Conservation (phyloP, 2,113 vertebrate genomes). For the Corapipo altera region DNA sequence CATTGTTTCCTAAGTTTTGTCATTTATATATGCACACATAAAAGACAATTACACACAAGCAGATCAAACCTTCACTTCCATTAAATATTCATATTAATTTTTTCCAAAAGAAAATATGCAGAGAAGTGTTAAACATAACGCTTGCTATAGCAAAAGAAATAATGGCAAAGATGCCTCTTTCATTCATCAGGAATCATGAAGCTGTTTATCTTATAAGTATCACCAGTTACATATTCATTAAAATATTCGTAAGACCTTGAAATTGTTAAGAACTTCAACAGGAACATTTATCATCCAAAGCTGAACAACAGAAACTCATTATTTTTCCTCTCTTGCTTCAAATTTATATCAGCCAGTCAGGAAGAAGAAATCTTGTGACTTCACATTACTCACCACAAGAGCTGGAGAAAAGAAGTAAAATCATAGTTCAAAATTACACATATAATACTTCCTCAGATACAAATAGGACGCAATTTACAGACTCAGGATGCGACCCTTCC, state of each 20-base stretch:
- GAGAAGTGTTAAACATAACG: neutral
- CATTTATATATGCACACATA: neutral
- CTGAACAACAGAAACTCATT: neutral
- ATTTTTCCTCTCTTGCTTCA: neutral
- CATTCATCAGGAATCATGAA: neutral
- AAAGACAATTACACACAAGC: neutral
- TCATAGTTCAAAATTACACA: neutral
- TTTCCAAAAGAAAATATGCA: neutral
- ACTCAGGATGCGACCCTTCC: neutral
- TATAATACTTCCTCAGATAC: neutral
- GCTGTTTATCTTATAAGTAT: neutral
- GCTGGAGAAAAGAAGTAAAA: neutral
- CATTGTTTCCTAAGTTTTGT: neutral
- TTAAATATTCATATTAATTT: neutral
- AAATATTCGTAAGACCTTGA: neutral
- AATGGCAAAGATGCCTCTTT: neutral
- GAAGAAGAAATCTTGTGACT: neutral
- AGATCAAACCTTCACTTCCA: neutral
- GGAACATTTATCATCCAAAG: neutral
- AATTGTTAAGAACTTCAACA: constrained; percentile 5
- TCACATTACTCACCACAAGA: neutral
- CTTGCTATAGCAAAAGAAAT: neutral
- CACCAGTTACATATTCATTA: neutral
- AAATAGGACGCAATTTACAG: neutral
- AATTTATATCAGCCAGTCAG: neutral